phyloP scores from a whole-genome alignment of 2,888 invertebrate species.

The Brenthis daphne region DNA sequence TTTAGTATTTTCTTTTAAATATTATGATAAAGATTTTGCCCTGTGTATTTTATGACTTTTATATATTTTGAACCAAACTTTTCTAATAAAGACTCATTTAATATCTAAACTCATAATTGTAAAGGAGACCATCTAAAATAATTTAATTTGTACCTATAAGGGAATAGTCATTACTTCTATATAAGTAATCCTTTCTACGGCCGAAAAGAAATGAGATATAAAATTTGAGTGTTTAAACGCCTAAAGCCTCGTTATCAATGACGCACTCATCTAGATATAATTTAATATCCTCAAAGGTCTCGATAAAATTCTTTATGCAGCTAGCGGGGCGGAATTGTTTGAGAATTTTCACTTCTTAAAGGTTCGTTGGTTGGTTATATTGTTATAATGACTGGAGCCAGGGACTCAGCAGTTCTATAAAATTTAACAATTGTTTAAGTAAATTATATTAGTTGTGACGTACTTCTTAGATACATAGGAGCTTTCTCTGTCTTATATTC shows the following conservation, averaged over 20 bases:
- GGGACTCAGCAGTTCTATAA: not conserved
- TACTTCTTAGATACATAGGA: too few relatives aligned
- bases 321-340: constrained; percentile 62
- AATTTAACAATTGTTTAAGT: not conserved
- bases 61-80: too few relatives aligned
- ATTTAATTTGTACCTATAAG: too few relatives aligned
- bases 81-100: too few relatives aligned
- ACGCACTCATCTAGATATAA: constrained; percentile 41
- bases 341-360: constrained; percentile 38
- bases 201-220: constrained; percentile 2
- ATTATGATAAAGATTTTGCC: too few relatives aligned
- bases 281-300: constrained; percentile 45
- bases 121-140: too few relatives aligned
- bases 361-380: not conserved
- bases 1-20: too few relatives aligned
- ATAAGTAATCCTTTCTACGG: not conserved
- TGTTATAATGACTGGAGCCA: not conserved
- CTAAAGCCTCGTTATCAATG: constrained; percentile 31
- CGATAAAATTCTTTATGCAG: constrained; percentile 73
- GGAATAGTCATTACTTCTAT: too few relatives aligned
- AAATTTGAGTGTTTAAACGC: constrained; percentile 14
- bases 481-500: too few relatives aligned
- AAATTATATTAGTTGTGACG: too few relatives aligned
- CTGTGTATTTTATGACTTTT: too few relatives aligned
- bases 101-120: too few relatives aligned